phyloP scores from a whole-genome alignment of 2,113 vertebrate genomes.

The Spilogale gracilis region DNA sequence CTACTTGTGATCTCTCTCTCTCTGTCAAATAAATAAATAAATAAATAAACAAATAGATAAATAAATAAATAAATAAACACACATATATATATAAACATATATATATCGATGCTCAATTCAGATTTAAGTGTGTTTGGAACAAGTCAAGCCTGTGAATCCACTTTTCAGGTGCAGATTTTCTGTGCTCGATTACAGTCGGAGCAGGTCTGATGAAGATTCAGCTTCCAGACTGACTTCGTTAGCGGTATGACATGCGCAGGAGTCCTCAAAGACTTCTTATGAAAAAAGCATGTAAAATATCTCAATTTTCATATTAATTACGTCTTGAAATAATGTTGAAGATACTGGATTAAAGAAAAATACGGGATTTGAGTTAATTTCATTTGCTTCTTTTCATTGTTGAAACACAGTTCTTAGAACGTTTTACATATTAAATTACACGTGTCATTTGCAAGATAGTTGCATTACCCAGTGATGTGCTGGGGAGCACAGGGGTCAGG shows the following conservation, averaged over 20 bases:
- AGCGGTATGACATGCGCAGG: neutral
- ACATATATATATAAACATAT: too few relatives aligned
- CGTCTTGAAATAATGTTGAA: neutral
- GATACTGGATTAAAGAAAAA: neutral
- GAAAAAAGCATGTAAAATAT: neutral
- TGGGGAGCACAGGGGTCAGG: neutral
- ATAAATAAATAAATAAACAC: too few relatives aligned
- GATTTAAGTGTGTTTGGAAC: neutral
- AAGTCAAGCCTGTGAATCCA: neutral
- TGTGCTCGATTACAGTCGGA: neutral
- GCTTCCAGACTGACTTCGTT: neutral
- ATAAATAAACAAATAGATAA: too few relatives aligned
- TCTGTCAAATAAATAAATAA: too few relatives aligned
- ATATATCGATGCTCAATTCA: neutral
- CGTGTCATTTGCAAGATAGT: accelerated
- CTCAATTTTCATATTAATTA: neutral
- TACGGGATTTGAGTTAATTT: neutral
- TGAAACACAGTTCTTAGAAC: neutral
- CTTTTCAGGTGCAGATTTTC: neutral
- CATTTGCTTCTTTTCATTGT: neutral
- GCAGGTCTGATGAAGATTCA: neutral
- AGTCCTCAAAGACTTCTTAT: neutral
- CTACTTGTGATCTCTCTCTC: too few relatives aligned
- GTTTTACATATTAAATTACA: neutral
- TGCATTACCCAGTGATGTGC: neutral